Evolutionary conservation across 2,113 vertebrate genomes (phyloP).

Genomic region (Fregetta grallaria): DNA sequence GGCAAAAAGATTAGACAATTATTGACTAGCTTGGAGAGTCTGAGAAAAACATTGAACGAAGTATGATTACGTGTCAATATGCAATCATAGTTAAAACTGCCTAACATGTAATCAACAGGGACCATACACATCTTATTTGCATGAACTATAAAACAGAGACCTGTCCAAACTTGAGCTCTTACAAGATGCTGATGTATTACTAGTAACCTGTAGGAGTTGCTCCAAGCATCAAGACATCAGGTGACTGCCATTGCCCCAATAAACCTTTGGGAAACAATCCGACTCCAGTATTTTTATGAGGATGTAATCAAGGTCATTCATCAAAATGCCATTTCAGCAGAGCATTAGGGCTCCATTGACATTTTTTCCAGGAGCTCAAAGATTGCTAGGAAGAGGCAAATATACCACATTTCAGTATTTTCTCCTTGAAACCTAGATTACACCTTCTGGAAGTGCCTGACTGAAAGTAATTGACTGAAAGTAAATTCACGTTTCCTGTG

Average conservation of each 20-base stretch:
- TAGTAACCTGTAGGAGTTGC: neutral
- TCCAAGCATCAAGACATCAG: neutral
- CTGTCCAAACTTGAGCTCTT: neutral
- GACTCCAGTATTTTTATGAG: neutral
- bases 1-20: neutral
- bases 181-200: neutral
- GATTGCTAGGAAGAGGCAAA: neutral
- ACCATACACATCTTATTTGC: neutral
- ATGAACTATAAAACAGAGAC: neutral
- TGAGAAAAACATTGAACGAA: neutral
- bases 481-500: neutral
- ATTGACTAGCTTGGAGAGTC: neutral
- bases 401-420: neutral
- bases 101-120: neutral
- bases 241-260: neutral
- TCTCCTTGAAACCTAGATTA: neutral
- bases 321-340: neutral
- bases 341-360: neutral
- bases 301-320: neutral
- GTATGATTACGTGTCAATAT: neutral
- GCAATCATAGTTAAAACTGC: fast-evolving
- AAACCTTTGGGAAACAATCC: neutral
- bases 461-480: neutral
- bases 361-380: neutral
- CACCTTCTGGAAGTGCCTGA: neutral